phyloP scores from a whole-genome alignment of 2,888 invertebrate species.

The Drosophila niveifrons region DNA sequence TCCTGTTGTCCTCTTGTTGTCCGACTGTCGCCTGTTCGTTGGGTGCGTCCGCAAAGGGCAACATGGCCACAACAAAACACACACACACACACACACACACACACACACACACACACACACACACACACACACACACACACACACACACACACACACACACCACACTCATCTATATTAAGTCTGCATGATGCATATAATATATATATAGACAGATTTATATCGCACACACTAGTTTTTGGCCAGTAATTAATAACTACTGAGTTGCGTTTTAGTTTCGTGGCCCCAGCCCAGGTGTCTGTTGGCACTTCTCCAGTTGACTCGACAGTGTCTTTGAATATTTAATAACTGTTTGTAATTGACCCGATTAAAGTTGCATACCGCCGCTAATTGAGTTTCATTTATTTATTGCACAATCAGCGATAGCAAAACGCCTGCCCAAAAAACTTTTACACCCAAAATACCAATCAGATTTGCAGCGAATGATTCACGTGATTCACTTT shows the following conservation, averaged over 20 bases:
- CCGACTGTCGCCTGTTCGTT: slow-evolving; percentile 1
- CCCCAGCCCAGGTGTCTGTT: slow-evolving; percentile 4
- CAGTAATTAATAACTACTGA: slow-evolving; percentile 58
- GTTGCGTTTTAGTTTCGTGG: slow-evolving; percentile 43
- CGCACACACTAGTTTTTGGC: slow-evolving; percentile 29
- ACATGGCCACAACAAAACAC: slow-evolving; percentile 24
- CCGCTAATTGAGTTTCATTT: slow-evolving; percentile 12
- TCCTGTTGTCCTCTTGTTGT: not conserved
- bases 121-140: no score
- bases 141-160: slow-evolving; percentile 19
- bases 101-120: slow-evolving; percentile 19
- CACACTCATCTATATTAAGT: slow-evolving; percentile 46
- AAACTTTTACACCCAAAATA: not conserved
- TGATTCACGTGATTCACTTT: not conserved
- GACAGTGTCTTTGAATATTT: slow-evolving; percentile 18
- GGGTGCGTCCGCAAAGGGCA: slow-evolving; percentile 32
- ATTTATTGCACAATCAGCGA: slow-evolving; percentile 7
- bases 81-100: slow-evolving; percentile 20
- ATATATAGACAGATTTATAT: slow-evolving; percentile 36
- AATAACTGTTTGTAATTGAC: slow-evolving; percentile 13
- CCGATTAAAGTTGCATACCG: slow-evolving; percentile 10
- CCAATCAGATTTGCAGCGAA: not conserved
- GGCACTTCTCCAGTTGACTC: slow-evolving; percentile 8
- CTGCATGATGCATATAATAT: slow-evolving; percentile 8
- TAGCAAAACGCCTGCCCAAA: not conserved